phyloP scores from a whole-genome alignment of 2,797 vertebrate species.

The Xenops minutus region DNA sequence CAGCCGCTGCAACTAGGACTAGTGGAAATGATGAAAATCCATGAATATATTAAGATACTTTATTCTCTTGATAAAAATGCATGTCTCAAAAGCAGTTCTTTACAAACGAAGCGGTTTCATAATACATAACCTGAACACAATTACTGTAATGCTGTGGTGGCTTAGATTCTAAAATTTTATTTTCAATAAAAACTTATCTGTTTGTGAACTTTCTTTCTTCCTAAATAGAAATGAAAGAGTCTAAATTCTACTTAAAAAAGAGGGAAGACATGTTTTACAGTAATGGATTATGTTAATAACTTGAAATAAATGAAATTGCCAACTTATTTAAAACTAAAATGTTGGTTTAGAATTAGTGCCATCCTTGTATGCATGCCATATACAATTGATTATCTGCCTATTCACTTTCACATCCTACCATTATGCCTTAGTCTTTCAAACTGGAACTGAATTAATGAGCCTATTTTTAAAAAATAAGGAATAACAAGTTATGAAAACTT shows the following conservation, averaged over 20 bases:
- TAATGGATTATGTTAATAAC: not conserved
- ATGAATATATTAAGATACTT: not conserved
- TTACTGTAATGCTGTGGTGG: not conserved
- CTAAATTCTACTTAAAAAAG: not conserved
- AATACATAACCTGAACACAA: not conserved
- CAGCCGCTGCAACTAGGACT: too few relatives aligned
- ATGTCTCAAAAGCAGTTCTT: not conserved
- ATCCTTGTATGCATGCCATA: not conserved
- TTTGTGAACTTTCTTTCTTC: not conserved
- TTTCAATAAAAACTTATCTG: not conserved
- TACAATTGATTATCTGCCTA: not conserved
- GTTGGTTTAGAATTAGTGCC: not conserved
- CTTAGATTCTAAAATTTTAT: not conserved
- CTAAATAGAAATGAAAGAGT: not conserved
- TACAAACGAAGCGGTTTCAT: rapidly evolving
- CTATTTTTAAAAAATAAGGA: not conserved
- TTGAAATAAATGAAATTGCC: not conserved
- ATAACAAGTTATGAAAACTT: not conserved
- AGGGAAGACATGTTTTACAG: not conserved
- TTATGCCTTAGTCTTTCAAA: not conserved
- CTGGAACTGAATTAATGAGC: not conserved
- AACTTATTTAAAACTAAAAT: not conserved
- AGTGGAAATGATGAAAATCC: not conserved
- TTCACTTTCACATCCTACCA: not conserved
- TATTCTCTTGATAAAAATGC: not conserved